Percentiles rank a stretch among this genome's conserved stretches.
These are phyloP conservation scores for Selenia dentaria DNA, from an alignment of 2,888 invertebrate genomes.

Conservation along the genomic window DNA sequence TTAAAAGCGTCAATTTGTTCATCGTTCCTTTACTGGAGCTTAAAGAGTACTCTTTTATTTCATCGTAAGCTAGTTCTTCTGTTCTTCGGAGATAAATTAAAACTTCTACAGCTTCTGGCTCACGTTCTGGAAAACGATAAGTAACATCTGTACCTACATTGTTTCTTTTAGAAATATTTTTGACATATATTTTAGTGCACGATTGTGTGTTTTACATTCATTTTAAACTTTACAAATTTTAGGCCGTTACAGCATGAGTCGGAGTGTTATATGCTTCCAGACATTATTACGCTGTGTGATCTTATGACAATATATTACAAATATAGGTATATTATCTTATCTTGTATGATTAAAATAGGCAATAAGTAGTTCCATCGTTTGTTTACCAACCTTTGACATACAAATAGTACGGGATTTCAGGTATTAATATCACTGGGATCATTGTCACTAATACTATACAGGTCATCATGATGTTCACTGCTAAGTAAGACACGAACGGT, in stretches of 20 bases:
- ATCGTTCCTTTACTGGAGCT: background rate
- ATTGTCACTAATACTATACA: slow-evolving; percentile 26
- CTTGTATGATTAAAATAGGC: too few species aligned
- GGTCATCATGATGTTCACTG: slow-evolving; percentile 37
- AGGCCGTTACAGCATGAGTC: too few species aligned
- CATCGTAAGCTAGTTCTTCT: slow-evolving; percentile 33
- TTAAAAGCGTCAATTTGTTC: slow-evolving; percentile 26
- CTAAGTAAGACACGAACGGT: slow-evolving; percentile 45
- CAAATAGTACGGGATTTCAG: slow-evolving; percentile 53
- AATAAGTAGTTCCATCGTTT: too few species aligned
- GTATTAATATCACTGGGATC: slow-evolving; percentile 46
- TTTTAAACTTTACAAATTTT: too few species aligned
- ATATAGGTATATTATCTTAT: too few species aligned
- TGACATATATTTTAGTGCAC: too few species aligned
- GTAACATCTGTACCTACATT: too few species aligned
- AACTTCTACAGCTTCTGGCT: slow-evolving; percentile 28
- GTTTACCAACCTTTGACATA: slow-evolving; percentile 47
- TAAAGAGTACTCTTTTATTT: slow-evolving; percentile 37
- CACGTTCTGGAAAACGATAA: slow-evolving; percentile 17
- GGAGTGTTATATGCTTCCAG: too few species aligned
- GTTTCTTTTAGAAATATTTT: too few species aligned
- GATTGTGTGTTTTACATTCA: too few species aligned
- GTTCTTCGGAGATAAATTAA: slow-evolving; percentile 38
- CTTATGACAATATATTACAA: too few species aligned
- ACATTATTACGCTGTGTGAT: too few species aligned